Evolutionary conservation across 35 echinoderm and acorn worm genomes (phyloP), one percentile per base, ranked within the genome.

Genomic region (Lytechinus pictus): DNA sequence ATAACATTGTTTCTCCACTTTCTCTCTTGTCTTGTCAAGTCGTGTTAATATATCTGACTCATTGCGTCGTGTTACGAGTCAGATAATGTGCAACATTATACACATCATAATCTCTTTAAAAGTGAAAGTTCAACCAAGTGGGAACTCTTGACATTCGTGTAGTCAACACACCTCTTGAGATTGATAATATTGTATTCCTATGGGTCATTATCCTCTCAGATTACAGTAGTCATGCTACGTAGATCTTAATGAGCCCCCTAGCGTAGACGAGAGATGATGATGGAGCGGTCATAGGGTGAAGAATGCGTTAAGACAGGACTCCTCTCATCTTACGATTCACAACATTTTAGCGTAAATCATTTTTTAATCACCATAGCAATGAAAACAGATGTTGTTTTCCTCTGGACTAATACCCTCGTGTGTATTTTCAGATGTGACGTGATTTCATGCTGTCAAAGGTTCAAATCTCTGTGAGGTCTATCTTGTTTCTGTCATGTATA

Each of bases 311-410:
- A 21, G 61, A 71, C 24, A 71, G 14, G 61, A 71, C 61, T 71
- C 61, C 14, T 19, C 12, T 71, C 16, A 13, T 19, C 16, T 19
- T 6, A 71, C 61, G 16, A 71, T 71, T 71, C 61, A 19, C 12
- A 5, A 19, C 16, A 71, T 71, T 71, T 71, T 71, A 5, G 61
- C 5, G 14, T 13, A 19, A 71, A 71, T 71, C 61, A 16, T 21
- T 71, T 71, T 71, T 71, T 71, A 71, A 71, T 71, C 61, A 71
- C 61, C 61, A 71, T 71, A 71, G 61, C 24, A 71, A 71, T 71
- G 61, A 71, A 71, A 71, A 71, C 61, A 71, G 61, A 71, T 71
- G 61, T 71, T 71, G 61, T 71, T 71, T 71, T 71, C 55, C 55
- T 71, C 61, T 71, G 24, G 61, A 71, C 61, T 21, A 19, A 5